Evolutionary conservation across 1,140 invertebrate species (phyloP).

Genomic region (Eriocheir sinensis): DNA sequence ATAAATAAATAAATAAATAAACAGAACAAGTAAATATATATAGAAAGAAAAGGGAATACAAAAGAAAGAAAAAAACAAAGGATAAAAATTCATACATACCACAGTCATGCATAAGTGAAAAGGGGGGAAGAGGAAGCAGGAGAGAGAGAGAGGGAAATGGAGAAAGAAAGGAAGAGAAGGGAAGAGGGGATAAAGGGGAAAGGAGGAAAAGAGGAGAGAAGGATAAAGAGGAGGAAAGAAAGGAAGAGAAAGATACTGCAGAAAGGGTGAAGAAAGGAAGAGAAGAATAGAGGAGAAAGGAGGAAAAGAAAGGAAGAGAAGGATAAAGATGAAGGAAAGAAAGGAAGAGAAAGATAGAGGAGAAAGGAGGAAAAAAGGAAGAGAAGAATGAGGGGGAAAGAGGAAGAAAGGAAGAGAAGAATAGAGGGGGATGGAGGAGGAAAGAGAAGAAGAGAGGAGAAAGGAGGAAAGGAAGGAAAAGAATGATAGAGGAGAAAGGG

Average conservation of each 20-base stretch:
- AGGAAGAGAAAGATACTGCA: neutral
- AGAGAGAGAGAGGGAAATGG: no score
- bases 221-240: neutral
- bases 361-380: neutral
- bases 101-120: no score
- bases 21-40: neutral
- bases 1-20: neutral
- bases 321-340: neutral
- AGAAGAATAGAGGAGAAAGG: no score
- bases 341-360: neutral
- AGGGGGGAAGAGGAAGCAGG: no score
- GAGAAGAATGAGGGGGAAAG: neutral
- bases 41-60: neutral
- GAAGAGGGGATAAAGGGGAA: neutral
- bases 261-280: no score
- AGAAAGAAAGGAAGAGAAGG: no score
- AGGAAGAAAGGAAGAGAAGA: neutral
- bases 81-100: neutral
- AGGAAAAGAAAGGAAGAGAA: no score
- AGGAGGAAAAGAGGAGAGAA: neutral
- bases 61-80: neutral
- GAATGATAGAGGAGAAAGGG: neutral
- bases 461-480: no score
- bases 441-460: no score
- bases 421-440: neutral